Evolutionary conservation across 2,113 vertebrate genomes (phyloP).

Genomic region (Takifugu flavidus): DNA sequence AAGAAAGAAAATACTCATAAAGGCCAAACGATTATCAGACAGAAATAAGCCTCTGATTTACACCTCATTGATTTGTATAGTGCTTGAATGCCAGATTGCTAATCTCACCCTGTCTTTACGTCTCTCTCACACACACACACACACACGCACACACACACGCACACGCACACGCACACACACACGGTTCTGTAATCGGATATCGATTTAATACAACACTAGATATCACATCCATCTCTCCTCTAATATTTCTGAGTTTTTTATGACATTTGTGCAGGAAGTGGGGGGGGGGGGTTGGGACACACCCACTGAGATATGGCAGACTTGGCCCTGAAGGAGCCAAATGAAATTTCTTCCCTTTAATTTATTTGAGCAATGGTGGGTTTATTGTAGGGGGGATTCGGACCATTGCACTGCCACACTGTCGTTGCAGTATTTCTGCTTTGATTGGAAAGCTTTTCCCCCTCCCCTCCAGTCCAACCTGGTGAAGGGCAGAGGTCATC

Average conservation of each 20-base stretch:
- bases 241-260: slow-evolving; percentile 35
- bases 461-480: slow-evolving; percentile 4
- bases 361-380: slow-evolving; percentile 39
- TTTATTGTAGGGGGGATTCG: slow-evolving; percentile 19
- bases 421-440: slow-evolving; percentile 4
- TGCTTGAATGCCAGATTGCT: slow-evolving; percentile 7
- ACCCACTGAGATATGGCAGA: slow-evolving; percentile 39
- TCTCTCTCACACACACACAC: slow-evolving; percentile 19
- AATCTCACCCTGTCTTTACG: slow-evolving; percentile 17
- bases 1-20: neutral
- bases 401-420: slow-evolving; percentile 18
- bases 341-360: slow-evolving; percentile 36
- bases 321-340: slow-evolving; percentile 26
- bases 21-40: neutral
- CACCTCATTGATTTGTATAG: slow-evolving; percentile 41
- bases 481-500: slow-evolving; percentile 9
- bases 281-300: slow-evolving; percentile 10
- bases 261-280: slow-evolving; percentile 36
- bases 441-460: slow-evolving; percentile 23
- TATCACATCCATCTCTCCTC: slow-evolving; percentile 54
- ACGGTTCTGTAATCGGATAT: slow-evolving; percentile 53
- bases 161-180: slow-evolving; percentile 1
- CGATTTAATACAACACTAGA: slow-evolving; percentile 45
- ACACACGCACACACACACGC: slow-evolving; percentile 9
- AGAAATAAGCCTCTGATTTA: slow-evolving; percentile 44